Evolutionary conservation across 2,797 vertebrate genomes (phyloP).

Genomic region (Todus mexicanus): DNA sequence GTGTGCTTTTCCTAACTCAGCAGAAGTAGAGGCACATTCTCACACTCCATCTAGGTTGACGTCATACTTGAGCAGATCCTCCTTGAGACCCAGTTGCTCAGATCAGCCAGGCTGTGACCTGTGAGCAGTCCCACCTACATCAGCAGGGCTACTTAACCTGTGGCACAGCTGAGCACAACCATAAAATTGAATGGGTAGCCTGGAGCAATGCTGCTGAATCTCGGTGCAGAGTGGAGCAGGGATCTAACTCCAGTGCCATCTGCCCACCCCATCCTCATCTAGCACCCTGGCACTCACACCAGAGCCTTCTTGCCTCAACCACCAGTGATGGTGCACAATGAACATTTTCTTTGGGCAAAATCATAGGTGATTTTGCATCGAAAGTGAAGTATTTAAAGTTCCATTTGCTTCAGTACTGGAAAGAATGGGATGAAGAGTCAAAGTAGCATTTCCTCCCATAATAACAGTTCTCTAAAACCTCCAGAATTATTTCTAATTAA

Average conservation of each 20-base stretch:
- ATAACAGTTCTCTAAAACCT: not conserved
- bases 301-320: not conserved
- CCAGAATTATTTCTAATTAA: not conserved
- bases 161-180: not conserved
- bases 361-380: not conserved
- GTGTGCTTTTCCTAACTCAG: not conserved
- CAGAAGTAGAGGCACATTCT: not conserved
- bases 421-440: not conserved
- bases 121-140: not conserved
- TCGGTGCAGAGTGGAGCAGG: accelerated
- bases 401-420: not conserved
- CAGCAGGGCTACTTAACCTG: not conserved
- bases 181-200: not conserved
- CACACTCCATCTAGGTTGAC: not conserved
- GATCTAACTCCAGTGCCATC: not conserved
- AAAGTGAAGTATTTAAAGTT: not conserved
- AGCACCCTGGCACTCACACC: accelerated
- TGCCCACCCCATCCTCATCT: not conserved
- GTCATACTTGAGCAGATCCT: not conserved
- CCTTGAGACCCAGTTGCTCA: not conserved
- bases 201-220: not conserved
- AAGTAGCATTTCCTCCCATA: not conserved
- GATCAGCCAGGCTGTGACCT: not conserved
- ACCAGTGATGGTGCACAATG: not conserved
- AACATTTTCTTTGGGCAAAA: not conserved